A percentile compares a stretch with the other conserved stretches of the same genome.
phyloP scores from a whole-genome alignment of 2,888 invertebrate species.

The Xestia ashworthii region DNA sequence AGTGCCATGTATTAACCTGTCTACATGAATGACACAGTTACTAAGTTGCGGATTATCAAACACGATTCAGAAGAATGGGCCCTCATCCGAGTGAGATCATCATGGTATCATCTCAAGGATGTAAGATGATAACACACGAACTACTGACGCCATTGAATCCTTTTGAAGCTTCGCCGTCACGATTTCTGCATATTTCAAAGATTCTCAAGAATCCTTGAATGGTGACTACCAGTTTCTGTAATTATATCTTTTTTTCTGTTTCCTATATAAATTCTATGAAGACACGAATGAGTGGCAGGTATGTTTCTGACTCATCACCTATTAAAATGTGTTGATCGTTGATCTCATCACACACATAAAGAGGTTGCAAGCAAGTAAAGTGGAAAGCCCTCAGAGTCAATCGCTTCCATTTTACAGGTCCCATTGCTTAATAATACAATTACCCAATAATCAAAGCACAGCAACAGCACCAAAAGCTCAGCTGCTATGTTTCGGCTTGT shows the following conservation, averaged over 20 bases:
- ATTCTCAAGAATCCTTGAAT: conserved; percentile 29
- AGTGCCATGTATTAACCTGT: conserved; percentile 17
- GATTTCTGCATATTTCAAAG: conserved; percentile 61
- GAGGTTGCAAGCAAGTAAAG: background rate
- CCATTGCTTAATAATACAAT: background rate
- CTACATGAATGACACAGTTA: conserved; percentile 6
- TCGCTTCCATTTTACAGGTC: background rate
- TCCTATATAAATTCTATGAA: conserved; percentile 44
- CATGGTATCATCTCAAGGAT: conserved; percentile 68
- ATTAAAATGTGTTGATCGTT: background rate
- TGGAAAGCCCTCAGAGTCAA: background rate
- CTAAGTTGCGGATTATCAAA: conserved; percentile 13
- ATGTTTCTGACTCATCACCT: background rate
- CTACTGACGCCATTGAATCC: conserved; percentile 62
- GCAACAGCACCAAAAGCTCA: too few species aligned
- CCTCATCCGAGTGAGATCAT: conserved; percentile 65
- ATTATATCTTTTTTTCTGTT: conserved; percentile 47
- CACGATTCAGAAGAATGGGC: conserved; percentile 41
- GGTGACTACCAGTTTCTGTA: conserved; percentile 45
- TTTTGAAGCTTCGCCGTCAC: conserved; percentile 56
- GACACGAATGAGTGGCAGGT: conserved; percentile 31
- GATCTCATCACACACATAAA: background rate
- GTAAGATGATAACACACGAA: conserved; percentile 65
- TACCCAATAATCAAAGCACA: background rate
- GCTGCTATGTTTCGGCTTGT: background rate